phyloP scores from a whole-genome alignment of 2,888 invertebrate genomes.

The Cyrtodaria siliqua region DNA sequence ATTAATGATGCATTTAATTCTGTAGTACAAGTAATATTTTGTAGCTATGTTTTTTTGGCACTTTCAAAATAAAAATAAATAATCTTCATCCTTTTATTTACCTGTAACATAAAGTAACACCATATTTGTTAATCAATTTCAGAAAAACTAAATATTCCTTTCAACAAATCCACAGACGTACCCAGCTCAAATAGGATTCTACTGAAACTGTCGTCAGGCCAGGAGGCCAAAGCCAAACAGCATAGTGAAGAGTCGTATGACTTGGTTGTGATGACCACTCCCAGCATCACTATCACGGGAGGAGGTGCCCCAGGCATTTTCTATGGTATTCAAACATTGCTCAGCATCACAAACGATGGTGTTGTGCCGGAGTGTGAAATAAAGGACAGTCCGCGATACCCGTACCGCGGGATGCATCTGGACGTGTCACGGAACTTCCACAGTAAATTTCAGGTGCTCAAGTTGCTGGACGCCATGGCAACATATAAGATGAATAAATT shows the following conservation, averaged over 20 bases:
- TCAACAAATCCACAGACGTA: conserved; percentile 6
- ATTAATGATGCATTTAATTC: background rate
- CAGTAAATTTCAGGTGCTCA: conserved; percentile 69
- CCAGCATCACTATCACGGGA: conserved; percentile 41
- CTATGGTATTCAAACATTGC: conserved; percentile 71
- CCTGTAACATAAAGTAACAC: too few relatives aligned
- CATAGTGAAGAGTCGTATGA: conserved; percentile 34
- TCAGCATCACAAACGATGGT: conserved; percentile 39
- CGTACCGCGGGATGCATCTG: conserved; percentile 79
- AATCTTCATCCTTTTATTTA: too few relatives aligned
- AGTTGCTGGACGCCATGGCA: conserved; percentile 81
- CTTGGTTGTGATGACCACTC: conserved; percentile 23
- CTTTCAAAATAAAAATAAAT: too few relatives aligned
- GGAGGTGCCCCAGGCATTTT: conserved; percentile 64
- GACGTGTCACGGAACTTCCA: conserved; percentile 82
- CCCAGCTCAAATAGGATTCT: conserved; percentile 3
- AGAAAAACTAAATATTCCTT: conserved; percentile 40
- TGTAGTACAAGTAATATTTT: too few relatives aligned
- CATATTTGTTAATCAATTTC: too few relatives aligned
- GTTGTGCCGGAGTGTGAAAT: conserved; percentile 54
- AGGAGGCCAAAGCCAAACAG: background rate
- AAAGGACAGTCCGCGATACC: conserved; percentile 67
- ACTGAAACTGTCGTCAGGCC: background rate
- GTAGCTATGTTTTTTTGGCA: too few relatives aligned
- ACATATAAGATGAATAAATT: conserved; percentile 83